A percentile compares a stretch with the other conserved stretches of the same genome.
Evolutionary conservation across 2,888 invertebrate species (phyloP).

Genomic region (Odontothrips loti): DNA sequence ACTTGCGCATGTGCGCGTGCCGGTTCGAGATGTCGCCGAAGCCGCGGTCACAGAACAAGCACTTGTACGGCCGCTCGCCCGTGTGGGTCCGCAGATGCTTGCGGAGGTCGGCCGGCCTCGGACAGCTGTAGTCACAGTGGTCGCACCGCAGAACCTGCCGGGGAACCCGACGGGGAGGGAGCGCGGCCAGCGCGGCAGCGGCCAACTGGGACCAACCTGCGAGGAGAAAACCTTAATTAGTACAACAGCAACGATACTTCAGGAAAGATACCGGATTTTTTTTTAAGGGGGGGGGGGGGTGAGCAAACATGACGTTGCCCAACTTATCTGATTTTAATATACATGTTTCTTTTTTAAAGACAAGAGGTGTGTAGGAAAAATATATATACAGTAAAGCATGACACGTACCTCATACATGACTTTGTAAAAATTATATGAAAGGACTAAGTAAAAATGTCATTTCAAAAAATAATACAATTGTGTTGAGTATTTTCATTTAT

Average conservation of each 20-base stretch:
- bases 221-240: not conserved
- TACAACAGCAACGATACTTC: too few relatives aligned
- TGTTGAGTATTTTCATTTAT: too few relatives aligned
- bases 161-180: not conserved
- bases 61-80: conserved; percentile 10
- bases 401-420: too few relatives aligned
- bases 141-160: not conserved
- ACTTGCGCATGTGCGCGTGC: conserved; percentile 10
- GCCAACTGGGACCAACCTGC: not conserved
- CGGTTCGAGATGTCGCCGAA: conserved; percentile 11
- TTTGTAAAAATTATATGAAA: not conserved
- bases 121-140: conserved; percentile 1
- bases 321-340: too few relatives aligned
- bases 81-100: not conserved
- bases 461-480: too few relatives aligned
- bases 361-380: too few relatives aligned
- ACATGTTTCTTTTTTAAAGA: too few relatives aligned
- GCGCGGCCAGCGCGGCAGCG: not conserved
- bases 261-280: too few relatives aligned
- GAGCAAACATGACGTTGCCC: too few relatives aligned
- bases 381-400: too few relatives aligned
- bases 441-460: not conserved
- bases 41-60: not conserved
- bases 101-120: conserved; percentile 9
- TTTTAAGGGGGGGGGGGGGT: too few relatives aligned